Percentiles rank a stretch among this genome's conserved stretches.
phyloP scores from a whole-genome alignment of 1,140 invertebrate species.

The Drosophila tristis region DNA sequence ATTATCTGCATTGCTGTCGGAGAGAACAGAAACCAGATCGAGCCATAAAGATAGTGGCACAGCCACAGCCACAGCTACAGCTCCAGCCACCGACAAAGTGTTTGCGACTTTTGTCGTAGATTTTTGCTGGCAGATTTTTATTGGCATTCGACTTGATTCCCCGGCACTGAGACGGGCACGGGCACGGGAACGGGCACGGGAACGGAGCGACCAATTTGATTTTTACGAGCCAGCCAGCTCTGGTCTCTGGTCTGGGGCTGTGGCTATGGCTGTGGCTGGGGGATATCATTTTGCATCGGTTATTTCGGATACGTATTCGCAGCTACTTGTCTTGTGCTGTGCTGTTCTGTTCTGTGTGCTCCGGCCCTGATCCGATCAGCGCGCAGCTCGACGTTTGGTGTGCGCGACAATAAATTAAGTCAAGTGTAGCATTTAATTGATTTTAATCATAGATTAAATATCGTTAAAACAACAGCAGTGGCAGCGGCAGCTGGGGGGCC shows the following conservation, averaged over 20 bases:
- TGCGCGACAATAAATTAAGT: constrained; percentile 78
- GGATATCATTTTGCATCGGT: constrained; percentile 34
- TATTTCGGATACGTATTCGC: constrained; percentile 13
- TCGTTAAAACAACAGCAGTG: constrained; percentile 70
- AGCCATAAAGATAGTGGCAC: constrained; percentile 69
- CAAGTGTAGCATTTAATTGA: constrained; percentile 81
- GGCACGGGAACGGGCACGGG: background rate
- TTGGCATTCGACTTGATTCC: constrained; percentile 51
- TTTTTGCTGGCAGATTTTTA: constrained; percentile 70
- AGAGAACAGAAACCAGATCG: constrained; percentile 45
- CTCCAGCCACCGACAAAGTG: constrained; percentile 69
- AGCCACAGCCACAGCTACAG: constrained; percentile 24
- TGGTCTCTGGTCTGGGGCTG: constrained; percentile 13
- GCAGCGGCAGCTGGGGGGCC: constrained; percentile 5
- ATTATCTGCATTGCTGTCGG: constrained; percentile 29
- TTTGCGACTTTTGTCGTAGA: constrained; percentile 42
- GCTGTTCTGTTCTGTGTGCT: constrained; percentile 47
- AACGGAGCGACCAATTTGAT: constrained; percentile 58
- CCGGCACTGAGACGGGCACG: constrained; percentile 11
- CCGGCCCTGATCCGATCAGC: constrained; percentile 7
- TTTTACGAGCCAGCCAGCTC: constrained; percentile 62
- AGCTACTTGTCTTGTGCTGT: constrained; percentile 63
- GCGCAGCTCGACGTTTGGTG: constrained; percentile 9
- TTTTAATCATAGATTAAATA: constrained; percentile 83
- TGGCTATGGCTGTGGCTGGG: background rate